Base-by-base conservation (phyloP, 23 tunicate genomes). In the Trididemnum clinides region DNA sequence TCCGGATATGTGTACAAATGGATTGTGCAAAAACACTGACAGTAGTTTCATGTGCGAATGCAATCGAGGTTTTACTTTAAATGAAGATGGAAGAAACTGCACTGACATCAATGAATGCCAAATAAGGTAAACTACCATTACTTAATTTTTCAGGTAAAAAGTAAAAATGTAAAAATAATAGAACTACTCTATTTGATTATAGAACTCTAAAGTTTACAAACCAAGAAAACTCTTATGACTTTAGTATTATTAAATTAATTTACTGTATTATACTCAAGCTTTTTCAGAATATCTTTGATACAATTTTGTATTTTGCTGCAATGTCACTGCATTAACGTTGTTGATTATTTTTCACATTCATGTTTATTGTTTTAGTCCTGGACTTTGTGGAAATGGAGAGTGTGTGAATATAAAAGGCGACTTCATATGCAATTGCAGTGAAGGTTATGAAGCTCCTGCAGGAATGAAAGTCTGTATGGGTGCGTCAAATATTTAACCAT, bases 61-160 rank as follows among this genome's bases (percentile, higher is more conserved):
- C 87, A 87, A 91, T 84, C 84, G 78, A 10, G 99, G 99, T 0
- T 96, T 81, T 64, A 88, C 92, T 12, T 65, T 96, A 12, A 88
- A 91, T 50, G 89, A 84, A 50, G 57, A 74, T 39, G 88, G 90
- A 31, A 84, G 71, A 33, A 81, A 83, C 75, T 96, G 99, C 71
- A 33, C 79, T 26, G 99, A 96, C 76, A 88, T 96, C 38, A 74
- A 96, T 62, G 99, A 96, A 80, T 96, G 99, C 57, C 77, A 57
- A 28, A 90, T 88, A 87, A 87, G 92, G 96, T 87, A 64, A 4
- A 12, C 25, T 19, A n/a, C 25, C n/a, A n/a, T n/a, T n/a, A n/a
- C n/a, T n/a, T n/a, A n/a, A n/a, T n/a, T n/a, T n/a, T n/a, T n/a
- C n/a, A n/a, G n/a, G n/a, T n/a, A n/a, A n/a, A n/a, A n/a, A n/a